Evolutionary conservation across 2,888 invertebrate species (phyloP).

Genomic region (Chloroclysta siterata): DNA sequence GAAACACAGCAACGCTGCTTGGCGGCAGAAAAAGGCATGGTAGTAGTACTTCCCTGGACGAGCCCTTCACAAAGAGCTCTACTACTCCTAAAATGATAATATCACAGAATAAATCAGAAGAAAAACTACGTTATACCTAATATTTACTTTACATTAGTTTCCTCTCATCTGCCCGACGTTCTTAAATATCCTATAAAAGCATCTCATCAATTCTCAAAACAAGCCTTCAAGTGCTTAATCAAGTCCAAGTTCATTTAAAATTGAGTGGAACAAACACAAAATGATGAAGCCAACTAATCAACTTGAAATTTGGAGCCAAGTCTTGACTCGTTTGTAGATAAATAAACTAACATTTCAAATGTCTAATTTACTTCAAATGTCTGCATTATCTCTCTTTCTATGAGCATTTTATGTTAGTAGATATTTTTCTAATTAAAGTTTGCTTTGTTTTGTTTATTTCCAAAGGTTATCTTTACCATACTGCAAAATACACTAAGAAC

Average conservation of each 20-base stretch:
- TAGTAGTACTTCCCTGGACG: too few species aligned
- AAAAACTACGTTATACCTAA: too few species aligned
- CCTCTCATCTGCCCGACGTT: neutral
- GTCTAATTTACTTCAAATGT: conserved; percentile 12
- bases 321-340: conserved; percentile 11
- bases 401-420: neutral
- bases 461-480: too few species aligned
- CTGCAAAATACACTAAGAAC: too few species aligned
- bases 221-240: conserved; percentile 16
- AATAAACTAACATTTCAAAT: conserved; percentile 21
- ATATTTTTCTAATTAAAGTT: neutral
- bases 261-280: conserved; percentile 15
- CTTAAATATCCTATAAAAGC: neutral
- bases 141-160: too few species aligned
- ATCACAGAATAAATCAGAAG: too few species aligned
- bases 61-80: too few species aligned
- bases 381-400: conserved; percentile 5
- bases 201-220: neutral
- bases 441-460: too few species aligned
- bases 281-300: conserved; percentile 19
- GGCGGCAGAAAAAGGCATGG: too few species aligned
- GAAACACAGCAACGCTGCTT: too few species aligned
- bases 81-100: too few species aligned
- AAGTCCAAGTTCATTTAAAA: conserved; percentile 11
- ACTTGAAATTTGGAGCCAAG: conserved; percentile 13